These are phyloP conservation scores for Crax fasciolata DNA, from an alignment of 2,797 vertebrate species.

Conservation along the genomic window DNA sequence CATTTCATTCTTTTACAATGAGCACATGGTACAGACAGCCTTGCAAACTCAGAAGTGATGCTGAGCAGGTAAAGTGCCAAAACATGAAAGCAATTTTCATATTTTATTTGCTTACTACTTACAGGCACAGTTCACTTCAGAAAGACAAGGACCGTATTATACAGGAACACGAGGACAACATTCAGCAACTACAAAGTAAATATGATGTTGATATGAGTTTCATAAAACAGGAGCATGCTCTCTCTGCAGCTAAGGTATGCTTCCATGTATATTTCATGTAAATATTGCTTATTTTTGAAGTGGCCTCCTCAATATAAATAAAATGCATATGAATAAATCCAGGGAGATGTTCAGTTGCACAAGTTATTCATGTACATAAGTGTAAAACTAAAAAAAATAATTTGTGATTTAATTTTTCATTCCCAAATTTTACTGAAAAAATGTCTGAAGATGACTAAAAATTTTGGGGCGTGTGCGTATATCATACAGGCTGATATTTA, in stretches of 20 bases:
- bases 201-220: slow-evolving; percentile 86
- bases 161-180: slow-evolving; percentile 83
- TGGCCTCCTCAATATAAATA: not conserved
- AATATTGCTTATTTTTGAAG: not conserved
- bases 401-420: not conserved
- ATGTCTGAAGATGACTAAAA: not conserved
- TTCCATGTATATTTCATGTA: not conserved
- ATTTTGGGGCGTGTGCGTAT: not conserved
- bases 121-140: slow-evolving; percentile 84
- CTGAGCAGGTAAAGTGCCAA: not conserved
- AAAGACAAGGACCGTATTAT: slow-evolving; percentile 86
- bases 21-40: not conserved
- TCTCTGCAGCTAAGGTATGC: slow-evolving; percentile 90
- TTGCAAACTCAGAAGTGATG: not conserved
- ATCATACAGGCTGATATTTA: not conserved
- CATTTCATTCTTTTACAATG: not conserved
- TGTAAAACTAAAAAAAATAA: not conserved
- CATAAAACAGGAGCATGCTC: slow-evolving; percentile 88
- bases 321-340: not conserved
- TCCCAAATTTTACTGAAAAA: not conserved
- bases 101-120: slow-evolving; percentile 45
- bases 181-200: slow-evolving; percentile 86
- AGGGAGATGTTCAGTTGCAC: not conserved
- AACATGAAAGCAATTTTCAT: not conserved
- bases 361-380: not conserved